Conservation (phyloP, 2,113 vertebrate genomes). For the Lophura nycthemera region DNA sequence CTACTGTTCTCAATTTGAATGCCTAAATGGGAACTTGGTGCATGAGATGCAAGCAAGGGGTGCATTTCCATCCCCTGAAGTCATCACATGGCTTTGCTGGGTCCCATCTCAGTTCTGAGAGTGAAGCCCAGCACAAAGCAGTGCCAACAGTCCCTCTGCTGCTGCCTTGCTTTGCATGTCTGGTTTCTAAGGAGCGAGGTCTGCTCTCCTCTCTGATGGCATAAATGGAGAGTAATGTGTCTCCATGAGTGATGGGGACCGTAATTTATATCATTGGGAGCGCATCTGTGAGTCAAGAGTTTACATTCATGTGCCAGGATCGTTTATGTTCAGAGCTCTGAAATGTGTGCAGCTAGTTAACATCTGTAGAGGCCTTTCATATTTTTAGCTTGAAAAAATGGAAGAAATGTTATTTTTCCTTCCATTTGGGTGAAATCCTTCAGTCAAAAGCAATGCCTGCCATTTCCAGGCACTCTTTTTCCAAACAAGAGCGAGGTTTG, state of each 20-base stretch:
- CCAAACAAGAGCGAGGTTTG: constrained; percentile 45
- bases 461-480: constrained; percentile 3
- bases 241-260: constrained; percentile 12
- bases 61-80: background rate
- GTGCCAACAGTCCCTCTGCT: background rate
- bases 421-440: background rate
- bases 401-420: background rate
- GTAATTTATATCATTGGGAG: constrained; percentile 45
- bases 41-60: background rate
- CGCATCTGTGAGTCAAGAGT: constrained; percentile 1
- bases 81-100: background rate
- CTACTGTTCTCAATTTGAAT: background rate
- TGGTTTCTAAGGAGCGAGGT: constrained; percentile 29
- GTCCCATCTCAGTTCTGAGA: background rate
- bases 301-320: constrained; percentile 44
- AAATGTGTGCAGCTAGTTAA: background rate
- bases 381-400: background rate
- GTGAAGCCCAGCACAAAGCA: background rate
- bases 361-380: background rate
- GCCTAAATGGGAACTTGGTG: background rate
- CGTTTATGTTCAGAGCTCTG: constrained; percentile 27
- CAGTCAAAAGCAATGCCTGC: background rate
- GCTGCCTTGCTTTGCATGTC: background rate
- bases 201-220: constrained; percentile 20
- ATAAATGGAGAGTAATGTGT: constrained; percentile 18